Percentiles rank a stretch among this genome's conserved stretches.
These are phyloP conservation scores for Ophion obscuratus DNA, from an alignment of 2,888 invertebrate genomes.

Conservation along the genomic window DNA sequence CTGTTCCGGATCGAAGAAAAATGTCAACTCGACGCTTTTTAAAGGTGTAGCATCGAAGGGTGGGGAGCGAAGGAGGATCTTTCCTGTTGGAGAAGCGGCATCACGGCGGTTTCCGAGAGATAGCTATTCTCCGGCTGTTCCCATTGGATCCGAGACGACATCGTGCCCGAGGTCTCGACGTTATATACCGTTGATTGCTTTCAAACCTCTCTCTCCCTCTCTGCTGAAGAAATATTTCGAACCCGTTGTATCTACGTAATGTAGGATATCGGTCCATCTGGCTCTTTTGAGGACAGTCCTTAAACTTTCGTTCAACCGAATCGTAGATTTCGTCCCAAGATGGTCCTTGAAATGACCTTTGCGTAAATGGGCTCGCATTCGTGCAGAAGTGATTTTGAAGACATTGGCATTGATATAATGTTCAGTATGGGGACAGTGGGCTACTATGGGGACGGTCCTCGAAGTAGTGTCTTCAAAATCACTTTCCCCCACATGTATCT, in stretches of 20 bases:
- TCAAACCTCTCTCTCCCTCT: conserved; percentile 25
- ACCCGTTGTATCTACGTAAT: not conserved
- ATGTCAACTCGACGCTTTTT: not conserved
- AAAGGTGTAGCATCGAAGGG: not conserved
- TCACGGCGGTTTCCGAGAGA: conserved; percentile 54
- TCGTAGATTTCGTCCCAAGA: too few species aligned
- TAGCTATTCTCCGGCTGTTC: conserved; percentile 56
- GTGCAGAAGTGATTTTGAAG: too few species aligned
- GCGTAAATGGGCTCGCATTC: too few species aligned
- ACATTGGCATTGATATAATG: too few species aligned
- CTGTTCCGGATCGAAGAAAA: not conserved
- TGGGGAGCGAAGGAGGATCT: not conserved
- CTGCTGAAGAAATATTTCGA: conserved; percentile 17
- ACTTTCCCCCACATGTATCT: too few species aligned
- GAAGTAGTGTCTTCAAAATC: too few species aligned
- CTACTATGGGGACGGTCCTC: too few species aligned
- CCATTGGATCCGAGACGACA: conserved; percentile 53
- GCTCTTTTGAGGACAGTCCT: not conserved
- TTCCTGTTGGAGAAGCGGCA: conserved; percentile 4
- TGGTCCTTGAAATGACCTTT: too few species aligned
- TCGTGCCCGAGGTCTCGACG: conserved; percentile 34
- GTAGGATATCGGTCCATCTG: not conserved
- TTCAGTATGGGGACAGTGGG: too few species aligned
- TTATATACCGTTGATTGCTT: conserved; percentile 38
- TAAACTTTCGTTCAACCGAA: too few species aligned